These are phyloP conservation scores for Hypena proboscidalis DNA, from an alignment of 2,888 invertebrate species.

Conservation along the genomic window DNA sequence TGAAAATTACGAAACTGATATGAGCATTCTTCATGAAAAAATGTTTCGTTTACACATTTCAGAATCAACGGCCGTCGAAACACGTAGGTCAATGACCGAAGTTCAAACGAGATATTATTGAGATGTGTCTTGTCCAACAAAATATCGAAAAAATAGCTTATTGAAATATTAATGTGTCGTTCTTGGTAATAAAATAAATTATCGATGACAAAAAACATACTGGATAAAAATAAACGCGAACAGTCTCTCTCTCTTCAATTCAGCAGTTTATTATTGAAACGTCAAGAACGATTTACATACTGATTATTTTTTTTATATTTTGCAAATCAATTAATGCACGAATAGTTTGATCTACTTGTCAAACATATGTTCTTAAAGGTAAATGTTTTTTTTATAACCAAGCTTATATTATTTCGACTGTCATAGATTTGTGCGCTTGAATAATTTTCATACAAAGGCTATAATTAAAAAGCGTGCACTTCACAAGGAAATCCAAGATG, in stretches of 20 bases:
- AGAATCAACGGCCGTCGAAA: too few relatives aligned
- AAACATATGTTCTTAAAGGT: slow-evolving; percentile 9
- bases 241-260: slow-evolving; percentile 6
- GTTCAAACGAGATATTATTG: too few relatives aligned
- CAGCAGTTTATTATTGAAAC: slow-evolving; percentile 4
- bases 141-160: too few relatives aligned
- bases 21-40: too few relatives aligned
- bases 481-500: slow-evolving; percentile 60
- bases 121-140: too few relatives aligned
- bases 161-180: too few relatives aligned
- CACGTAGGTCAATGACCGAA: too few relatives aligned
- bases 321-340: slow-evolving; percentile 25
- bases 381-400: neutral
- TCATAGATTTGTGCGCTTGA: slow-evolving; percentile 19
- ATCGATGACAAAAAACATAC: neutral
- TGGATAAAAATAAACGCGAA: neutral
- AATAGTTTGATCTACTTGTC: slow-evolving; percentile 30
- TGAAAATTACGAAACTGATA: too few relatives aligned
- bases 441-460: slow-evolving; percentile 38
- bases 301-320: slow-evolving; percentile 18
- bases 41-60: too few relatives aligned
- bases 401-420: slow-evolving; percentile 26
- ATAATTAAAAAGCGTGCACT: slow-evolving; percentile 60
- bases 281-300: slow-evolving; percentile 8
- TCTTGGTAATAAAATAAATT: neutral